Evolutionary conservation across 1,140 invertebrate genomes (phyloP), one percentile per base, ranked within the genome.

Genomic region (Neelides sp.): DNA sequence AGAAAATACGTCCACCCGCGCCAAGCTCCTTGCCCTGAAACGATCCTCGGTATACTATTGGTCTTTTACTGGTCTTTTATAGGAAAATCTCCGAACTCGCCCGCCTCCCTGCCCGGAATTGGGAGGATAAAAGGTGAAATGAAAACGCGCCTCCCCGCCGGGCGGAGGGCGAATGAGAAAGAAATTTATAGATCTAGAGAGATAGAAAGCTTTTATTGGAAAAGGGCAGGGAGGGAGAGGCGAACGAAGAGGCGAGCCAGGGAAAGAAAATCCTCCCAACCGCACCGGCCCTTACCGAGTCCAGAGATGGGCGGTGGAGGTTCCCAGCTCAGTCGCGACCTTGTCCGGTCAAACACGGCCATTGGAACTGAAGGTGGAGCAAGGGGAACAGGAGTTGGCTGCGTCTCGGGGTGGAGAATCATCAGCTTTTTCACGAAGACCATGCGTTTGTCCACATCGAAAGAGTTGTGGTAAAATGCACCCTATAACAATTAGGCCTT

Each of bases 1-100:
- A 95, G 69, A 63, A 85, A 78, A 65, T 89, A 95, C 0, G 73
- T 76, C 86, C 87, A 93, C 52, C 79, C 77, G 58, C 82, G 79
- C 78, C 84, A 91, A 0, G 87, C 82, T 1, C 79, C 80, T 39
- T 75, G 78, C 1, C 71, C 69, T 71, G 43, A 35, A 63, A 50
- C 3, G 23, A 45, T 4, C 40, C 32, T 24, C 51, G 27, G 12
- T 28, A 27, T 39, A 50, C 30, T 45, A n/a, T n/a, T n/a, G n/a
- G n/a, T n/a, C n/a, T n/a, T n/a, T n/a, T n/a, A n/a, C n/a, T n/a
- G n/a, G n/a, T n/a, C n/a, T n/a, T n/a, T n/a, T n/a, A n/a, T n/a
- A n/a, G n/a, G n/a, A n/a, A n/a, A n/a, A n/a, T n/a, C n/a, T n/a
- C n/a, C n/a, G n/a, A n/a, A n/a, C n/a, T n/a, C n/a, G n/a, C n/a